phyloP scores from a whole-genome alignment of 2,797 vertebrate species.

The Helostoma temminkii region DNA sequence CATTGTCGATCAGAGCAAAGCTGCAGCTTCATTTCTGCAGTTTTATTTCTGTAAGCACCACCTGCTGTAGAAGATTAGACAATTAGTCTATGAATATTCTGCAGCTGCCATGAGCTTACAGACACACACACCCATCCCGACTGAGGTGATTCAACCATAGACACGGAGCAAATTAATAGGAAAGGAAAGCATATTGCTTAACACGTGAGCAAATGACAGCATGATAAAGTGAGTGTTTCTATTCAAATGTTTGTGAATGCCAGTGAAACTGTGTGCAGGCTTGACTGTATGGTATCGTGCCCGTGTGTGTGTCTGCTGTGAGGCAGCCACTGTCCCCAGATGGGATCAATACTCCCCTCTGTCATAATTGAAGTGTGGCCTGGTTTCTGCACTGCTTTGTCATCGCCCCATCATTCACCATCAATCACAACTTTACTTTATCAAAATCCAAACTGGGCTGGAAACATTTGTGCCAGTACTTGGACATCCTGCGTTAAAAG shows the following conservation, averaged over 20 bases:
- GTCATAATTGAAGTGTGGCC: conserved; percentile 57
- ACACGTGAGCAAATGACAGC: conserved; percentile 1
- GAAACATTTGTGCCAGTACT: background rate
- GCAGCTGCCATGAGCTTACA: conserved; percentile 35
- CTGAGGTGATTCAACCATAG: conserved; percentile 3
- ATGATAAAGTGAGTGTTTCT: conserved; percentile 8
- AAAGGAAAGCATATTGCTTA: background rate
- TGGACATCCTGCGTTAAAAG: background rate
- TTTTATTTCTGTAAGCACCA: conserved; percentile 64
- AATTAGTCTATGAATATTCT: conserved; percentile 51
- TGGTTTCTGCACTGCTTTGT: conserved; percentile 53
- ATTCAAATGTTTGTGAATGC: conserved; percentile 33
- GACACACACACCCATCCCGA: background rate
- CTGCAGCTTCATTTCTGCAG: conserved; percentile 16
- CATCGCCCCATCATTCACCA: conserved; percentile 28
- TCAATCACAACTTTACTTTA: conserved; percentile 18
- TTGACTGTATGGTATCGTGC: background rate
- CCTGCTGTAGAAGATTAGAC: conserved; percentile 69
- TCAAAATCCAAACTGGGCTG: conserved; percentile 4
- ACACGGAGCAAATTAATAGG: background rate
- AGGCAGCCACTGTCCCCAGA: conserved; percentile 36
- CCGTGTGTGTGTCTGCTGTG: conserved; percentile 6
- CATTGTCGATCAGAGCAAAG: conserved; percentile 11
- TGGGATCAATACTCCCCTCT: conserved; percentile 55
- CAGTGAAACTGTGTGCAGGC: conserved; percentile 1